A percentile compares a stretch with the other conserved stretches of the same genome.
Evolutionary conservation across 2,797 vertebrate species (phyloP).

Genomic region (Tenualosa thibaudeaui): DNA sequence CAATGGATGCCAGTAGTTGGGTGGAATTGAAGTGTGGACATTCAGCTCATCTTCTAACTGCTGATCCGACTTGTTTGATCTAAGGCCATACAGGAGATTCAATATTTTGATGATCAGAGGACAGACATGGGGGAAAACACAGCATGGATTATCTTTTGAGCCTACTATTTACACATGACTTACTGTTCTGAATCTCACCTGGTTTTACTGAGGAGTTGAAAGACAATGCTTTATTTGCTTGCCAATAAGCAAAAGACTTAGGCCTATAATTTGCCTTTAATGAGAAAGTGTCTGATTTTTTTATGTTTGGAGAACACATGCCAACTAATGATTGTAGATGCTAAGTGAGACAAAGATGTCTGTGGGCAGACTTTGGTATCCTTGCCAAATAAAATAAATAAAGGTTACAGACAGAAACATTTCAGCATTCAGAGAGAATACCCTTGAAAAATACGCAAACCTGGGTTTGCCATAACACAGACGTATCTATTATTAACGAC

Average conservation of each 20-base stretch:
- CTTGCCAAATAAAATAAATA: conserved; percentile 53
- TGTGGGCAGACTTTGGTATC: conserved; percentile 41
- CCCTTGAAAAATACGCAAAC: neutral
- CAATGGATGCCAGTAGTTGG: neutral
- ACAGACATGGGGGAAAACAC: neutral
- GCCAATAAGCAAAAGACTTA: conserved; percentile 22
- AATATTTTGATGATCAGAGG: neutral
- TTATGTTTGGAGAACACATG: conserved; percentile 24
- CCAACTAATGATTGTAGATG: conserved; percentile 43
- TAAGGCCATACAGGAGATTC: neutral
- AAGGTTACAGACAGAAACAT: conserved; percentile 25
- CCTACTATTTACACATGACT: conserved; percentile 1
- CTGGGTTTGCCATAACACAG: conserved; percentile 19
- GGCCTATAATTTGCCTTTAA: conserved; percentile 12
- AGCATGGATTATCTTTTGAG: conserved; percentile 8
- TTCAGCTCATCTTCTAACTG: neutral
- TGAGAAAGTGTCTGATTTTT: conserved; percentile 34
- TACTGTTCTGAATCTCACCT: conserved; percentile 3
- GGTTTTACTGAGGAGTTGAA: neutral
- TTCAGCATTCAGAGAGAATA: conserved; percentile 24
- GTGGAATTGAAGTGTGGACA: neutral
- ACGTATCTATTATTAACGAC: conserved; percentile 13
- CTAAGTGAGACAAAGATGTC: conserved; percentile 31
- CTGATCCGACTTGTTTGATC: neutral
- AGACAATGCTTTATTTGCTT: neutral